Conservation (phyloP, 2,113 vertebrate species). For the Semnornis frantzii region DNA sequence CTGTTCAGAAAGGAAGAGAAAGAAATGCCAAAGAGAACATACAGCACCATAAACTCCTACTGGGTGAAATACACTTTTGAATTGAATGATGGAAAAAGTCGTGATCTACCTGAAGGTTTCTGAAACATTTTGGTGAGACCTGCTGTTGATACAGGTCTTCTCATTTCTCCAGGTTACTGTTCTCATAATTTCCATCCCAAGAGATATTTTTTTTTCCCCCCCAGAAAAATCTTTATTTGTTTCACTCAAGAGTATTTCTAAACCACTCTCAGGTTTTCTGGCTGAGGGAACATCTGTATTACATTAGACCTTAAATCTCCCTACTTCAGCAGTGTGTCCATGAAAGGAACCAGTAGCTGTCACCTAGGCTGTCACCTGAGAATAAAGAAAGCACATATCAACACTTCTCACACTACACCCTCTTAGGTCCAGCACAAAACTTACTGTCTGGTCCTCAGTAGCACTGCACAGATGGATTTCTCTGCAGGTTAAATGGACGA, state of each 20-base stretch:
- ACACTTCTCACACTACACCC: neutral
- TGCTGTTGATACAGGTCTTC: neutral
- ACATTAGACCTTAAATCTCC: neutral
- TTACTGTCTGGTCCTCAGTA: neutral
- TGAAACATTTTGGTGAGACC: slow-evolving; percentile 21
- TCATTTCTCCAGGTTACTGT: neutral
- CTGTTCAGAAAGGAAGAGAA: neutral
- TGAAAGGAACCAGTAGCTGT: neutral
- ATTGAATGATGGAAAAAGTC: slow-evolving; percentile 20
- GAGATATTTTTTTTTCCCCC: neutral
- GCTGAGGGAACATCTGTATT: neutral
- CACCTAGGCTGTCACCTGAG: neutral
- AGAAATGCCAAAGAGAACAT: neutral
- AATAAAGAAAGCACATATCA: neutral
- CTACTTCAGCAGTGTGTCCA: neutral
- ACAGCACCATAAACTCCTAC: neutral
- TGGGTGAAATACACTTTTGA: slow-evolving; percentile 29
- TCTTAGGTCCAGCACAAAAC: neutral
- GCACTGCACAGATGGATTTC: neutral
- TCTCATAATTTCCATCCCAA: neutral
- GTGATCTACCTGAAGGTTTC: neutral
- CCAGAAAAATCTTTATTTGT: neutral
- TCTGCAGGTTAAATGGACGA: neutral
- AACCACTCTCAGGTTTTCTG: neutral
- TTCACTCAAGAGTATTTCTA: neutral